These are phyloP conservation scores for Liparis tanakae DNA, from an alignment of 2,797 vertebrate species.

Conservation along the genomic window DNA sequence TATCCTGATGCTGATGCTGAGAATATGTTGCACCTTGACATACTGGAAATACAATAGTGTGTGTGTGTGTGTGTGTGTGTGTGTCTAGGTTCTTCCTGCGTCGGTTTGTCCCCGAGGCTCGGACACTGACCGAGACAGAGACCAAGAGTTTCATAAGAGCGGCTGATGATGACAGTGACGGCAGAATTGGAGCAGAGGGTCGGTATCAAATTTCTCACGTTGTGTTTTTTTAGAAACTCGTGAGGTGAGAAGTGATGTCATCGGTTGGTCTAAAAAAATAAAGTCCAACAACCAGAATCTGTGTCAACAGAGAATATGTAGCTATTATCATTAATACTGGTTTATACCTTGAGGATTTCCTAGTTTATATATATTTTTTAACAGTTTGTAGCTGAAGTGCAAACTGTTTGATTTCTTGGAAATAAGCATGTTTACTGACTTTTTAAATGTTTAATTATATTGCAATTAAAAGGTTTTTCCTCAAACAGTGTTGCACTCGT, in stretches of 20 bases:
- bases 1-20: not conserved
- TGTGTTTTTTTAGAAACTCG: constrained; percentile 3
- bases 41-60: not conserved
- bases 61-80: constrained; percentile 11
- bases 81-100: constrained; percentile 90
- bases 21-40: not conserved
- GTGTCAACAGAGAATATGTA: not conserved
- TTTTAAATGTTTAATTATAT: not conserved
- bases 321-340: not conserved
- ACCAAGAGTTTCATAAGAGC: constrained; percentile 89
- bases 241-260: constrained; percentile 2
- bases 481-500: not conserved
- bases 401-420: not conserved
- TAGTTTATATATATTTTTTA: too few relatives aligned
- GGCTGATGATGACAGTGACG: constrained; percentile 92
- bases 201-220: constrained; percentile 59
- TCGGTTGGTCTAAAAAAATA: constrained; percentile 2
- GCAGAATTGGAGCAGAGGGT: constrained; percentile 94
- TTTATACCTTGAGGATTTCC: not conserved
- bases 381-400: too few relatives aligned
- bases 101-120: constrained; percentile 88
- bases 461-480: not conserved
- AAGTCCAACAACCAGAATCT: not conserved
- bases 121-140: constrained; percentile 89
- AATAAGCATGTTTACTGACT: not conserved